Evolutionary conservation across 1,140 invertebrate species (phyloP), one percentile per base, ranked within the genome.

Genomic region (Achroia grisella): DNA sequence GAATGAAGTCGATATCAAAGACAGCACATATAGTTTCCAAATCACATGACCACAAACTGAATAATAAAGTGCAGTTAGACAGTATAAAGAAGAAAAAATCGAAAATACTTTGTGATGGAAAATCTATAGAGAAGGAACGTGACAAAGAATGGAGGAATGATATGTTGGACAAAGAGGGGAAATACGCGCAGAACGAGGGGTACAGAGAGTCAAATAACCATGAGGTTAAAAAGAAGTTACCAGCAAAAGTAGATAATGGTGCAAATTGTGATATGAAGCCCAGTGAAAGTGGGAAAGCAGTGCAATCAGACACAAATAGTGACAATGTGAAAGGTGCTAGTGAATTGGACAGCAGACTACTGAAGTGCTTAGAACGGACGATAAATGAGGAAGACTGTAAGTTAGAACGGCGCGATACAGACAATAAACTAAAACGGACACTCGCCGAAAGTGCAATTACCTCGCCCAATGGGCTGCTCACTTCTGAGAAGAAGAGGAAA

Each of bases 401-500:
- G 17, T 23, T 23, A 23, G 17, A 23, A 35, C 43, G 12, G 50
- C 46, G 17, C 27, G 57, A 61, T n/a, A 72, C 69, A 11, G 75
- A 79, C 43, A 79, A 69, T 42, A 81, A 81, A 42, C 50, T 81
- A 36, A 83, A 79, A 75, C 49, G 75, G 64, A 72, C 79, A 62
- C 62, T 74, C 15, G 60, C 70, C 13, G 78, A 79, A 40, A 75
- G 68, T 70, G 69, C 77, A 34, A 69, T 74, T 43, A 71, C 74
- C 52, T 75, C 72, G 44, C 70, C 81, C 32, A 87, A 87, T 39
- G 86, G 86, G 48, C 63, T 88, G 17, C 71, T 87, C 37, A 55
- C 73, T 40, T 78, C 78, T 0, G 87, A 89, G 50, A 89, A 88
- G 67, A 87, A 87, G 61, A 70, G 88, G 54, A 85, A 89, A 37